Evolutionary conservation across 2,113 vertebrate genomes (phyloP), one percentile per base, ranked within the genome.

Genomic region (Lepus americanus): DNA sequence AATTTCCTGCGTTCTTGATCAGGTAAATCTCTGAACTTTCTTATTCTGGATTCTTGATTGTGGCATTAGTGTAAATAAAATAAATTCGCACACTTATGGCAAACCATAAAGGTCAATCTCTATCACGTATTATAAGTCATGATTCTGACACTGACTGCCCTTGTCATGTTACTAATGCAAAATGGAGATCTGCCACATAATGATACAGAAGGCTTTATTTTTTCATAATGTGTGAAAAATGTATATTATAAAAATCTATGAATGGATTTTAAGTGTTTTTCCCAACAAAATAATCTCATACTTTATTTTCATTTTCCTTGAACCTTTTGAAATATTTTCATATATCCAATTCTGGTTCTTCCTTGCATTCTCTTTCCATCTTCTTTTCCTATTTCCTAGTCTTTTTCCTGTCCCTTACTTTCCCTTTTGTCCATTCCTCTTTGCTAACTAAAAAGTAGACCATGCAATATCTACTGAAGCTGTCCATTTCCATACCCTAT

Each of bases 41-140:
- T 89, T 39, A 69, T 36, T 76, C 55, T 88, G 17, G 17, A 61
- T 66, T 84, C 17, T 53, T 70, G 4, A 51, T 27, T 91, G 22
- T 63, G 7, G 25, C 66, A 44, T 94, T 27, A 19, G 4, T 72
- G 4, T 59, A 76, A 88, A 55, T 0, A 89, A 82, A 70, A 12
- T 17, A 82, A 90, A 78, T 92, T 69, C 92, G 14, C 79, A 4
- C 14, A 53, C 59, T 93, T 49, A 77, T 33, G 23, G 74, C 61
- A 9, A 4, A 78, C 83, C 76, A 39, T 51, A 36, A 39, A 33
- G 55, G 1, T 29, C 25, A 72, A 33, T 59, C 19, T 69, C 81
- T 80, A 22, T 4, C 51, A 14, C 44, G 6, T 44, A 44, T 44
- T 14, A 10, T 76, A 76, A 69, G n/a, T 61, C 29, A 55, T 36